Evolutionary conservation across 2,888 invertebrate genomes (phyloP), one percentile per base, ranked within the genome.

Genomic region (Taphrorychus bicolor): DNA sequence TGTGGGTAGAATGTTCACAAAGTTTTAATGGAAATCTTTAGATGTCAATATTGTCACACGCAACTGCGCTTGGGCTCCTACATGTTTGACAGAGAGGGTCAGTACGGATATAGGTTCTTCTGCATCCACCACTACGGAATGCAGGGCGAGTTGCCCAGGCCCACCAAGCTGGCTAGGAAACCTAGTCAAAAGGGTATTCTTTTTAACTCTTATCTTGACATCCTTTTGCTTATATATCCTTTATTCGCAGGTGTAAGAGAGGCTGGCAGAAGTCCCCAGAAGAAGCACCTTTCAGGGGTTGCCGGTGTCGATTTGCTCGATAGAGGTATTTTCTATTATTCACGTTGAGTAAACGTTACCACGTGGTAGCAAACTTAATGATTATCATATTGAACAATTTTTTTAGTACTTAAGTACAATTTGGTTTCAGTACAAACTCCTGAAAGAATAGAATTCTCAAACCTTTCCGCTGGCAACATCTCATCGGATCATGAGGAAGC

Each of bases 31-130:
- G n/a, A n/a, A n/a, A n/a, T n/a, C n/a, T n/a, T n/a, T 32, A 82
- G 94, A 70, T 98, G 98, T 83, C 93, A 95, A 81, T 94, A 95
- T 80, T 98, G 97, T 83, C 90, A 91, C 76, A 89, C 91, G 3
- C 91, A 91, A 68, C 86, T 98, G 51, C 87, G 95, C 52, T 88
- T 95, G 51, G 93, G 93, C 51, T 90, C 88, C 66, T 92, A 92
- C 77, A 85, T 88, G 48, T 91, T 88, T 76, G 91, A 92, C 79
- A 84, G 88, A 16, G 89, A 90, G 72, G 89, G 89, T 71, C 85
- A 87, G 18, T 87, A 86, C 75, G 88, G 88, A 51, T 87, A 87
- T 53, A 84, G 87, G 74, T 91, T 94, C 81, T 93, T 91, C 80
- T 94, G 94, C 78, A 84, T 87, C 1, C 90, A 91, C 80, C 91